Evolutionary conservation across 2,888 invertebrate genomes (phyloP).

Genomic region (Idaea dimidiata): DNA sequence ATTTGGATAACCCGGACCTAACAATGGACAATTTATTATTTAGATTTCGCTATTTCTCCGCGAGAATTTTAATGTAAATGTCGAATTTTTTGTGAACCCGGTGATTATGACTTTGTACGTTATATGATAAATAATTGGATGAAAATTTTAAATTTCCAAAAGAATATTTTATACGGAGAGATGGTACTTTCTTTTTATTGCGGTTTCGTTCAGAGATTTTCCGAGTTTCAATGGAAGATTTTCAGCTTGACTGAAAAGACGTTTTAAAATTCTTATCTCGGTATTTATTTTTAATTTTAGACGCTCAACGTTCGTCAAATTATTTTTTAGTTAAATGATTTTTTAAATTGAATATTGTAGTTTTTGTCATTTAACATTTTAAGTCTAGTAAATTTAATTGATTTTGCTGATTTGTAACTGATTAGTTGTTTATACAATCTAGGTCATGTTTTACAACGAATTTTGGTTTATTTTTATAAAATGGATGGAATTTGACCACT

Average conservation of each 20-base stretch:
- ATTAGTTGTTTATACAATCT: too few relatives aligned
- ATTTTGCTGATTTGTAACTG: too few relatives aligned
- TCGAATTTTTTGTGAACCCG: slow-evolving; percentile 38
- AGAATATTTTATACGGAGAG: slow-evolving; percentile 25
- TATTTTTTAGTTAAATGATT: background rate
- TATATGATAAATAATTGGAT: slow-evolving; percentile 45
- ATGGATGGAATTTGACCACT: too few relatives aligned
- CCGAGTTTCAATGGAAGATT: slow-evolving; percentile 4
- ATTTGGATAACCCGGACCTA: slow-evolving; percentile 58
- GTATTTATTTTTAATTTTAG: background rate
- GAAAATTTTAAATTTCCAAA: slow-evolving; percentile 26
- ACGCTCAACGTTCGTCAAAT: too few relatives aligned
- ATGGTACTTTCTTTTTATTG: slow-evolving; percentile 29
- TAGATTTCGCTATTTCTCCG: slow-evolving; percentile 61
- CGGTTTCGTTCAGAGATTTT: slow-evolving; percentile 21
- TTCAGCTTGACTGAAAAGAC: background rate
- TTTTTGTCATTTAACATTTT: too few relatives aligned
- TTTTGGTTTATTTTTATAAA: too few relatives aligned
- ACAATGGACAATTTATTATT: slow-evolving; percentile 78
- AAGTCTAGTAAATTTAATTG: too few relatives aligned
- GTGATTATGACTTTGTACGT: slow-evolving; percentile 52
- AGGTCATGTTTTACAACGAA: too few relatives aligned
- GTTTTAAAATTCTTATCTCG: background rate
- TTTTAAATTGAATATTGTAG: too few relatives aligned
- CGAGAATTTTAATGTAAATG: slow-evolving; percentile 66